Evolutionary conservation across 2,888 invertebrate genomes (phyloP).

Genomic region (Mylabris sibirica): DNA sequence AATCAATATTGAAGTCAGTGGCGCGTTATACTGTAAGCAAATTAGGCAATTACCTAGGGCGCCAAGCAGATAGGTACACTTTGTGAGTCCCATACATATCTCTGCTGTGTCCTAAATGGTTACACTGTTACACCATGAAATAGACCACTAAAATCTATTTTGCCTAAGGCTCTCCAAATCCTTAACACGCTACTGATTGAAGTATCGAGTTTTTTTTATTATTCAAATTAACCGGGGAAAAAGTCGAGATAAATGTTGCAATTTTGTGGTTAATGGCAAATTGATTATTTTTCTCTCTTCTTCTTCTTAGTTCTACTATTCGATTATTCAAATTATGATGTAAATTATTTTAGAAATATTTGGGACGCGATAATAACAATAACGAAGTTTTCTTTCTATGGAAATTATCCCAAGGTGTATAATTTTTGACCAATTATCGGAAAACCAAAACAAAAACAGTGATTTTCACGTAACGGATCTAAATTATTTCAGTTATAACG

Average conservation of each 20-base stretch:
- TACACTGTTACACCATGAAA: too few relatives aligned
- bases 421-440: background rate
- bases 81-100: too few relatives aligned
- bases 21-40: too few relatives aligned
- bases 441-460: background rate
- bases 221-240: background rate
- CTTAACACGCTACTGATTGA: too few relatives aligned
- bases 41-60: too few relatives aligned
- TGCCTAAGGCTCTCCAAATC: too few relatives aligned
- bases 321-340: background rate
- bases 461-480: too few relatives aligned
- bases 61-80: too few relatives aligned
- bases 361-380: background rate
- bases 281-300: background rate
- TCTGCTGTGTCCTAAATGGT: too few relatives aligned
- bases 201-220: background rate
- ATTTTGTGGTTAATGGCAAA: constrained; percentile 2
- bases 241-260: background rate
- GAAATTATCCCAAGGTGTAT: background rate
- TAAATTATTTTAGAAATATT: background rate
- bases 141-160: too few relatives aligned
- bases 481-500: background rate
- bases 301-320: background rate
- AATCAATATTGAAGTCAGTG: constrained; percentile 1
- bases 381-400: background rate